A percentile compares a stretch with the other conserved stretches of the same genome.
phyloP scores from a whole-genome alignment of 2,888 invertebrate species.

The Mythimna pallens region DNA sequence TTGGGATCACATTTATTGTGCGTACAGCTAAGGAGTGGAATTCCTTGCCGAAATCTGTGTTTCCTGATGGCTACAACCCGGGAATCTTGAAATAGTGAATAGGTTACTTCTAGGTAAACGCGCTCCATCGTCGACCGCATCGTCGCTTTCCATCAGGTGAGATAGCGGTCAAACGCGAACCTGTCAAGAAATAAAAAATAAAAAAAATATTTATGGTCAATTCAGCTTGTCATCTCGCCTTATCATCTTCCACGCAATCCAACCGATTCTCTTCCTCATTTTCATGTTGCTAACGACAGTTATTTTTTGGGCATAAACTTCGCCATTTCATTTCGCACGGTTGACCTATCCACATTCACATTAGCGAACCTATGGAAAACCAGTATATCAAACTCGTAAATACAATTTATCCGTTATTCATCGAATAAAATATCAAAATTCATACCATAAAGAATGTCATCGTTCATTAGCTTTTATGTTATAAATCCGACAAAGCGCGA shows the following conservation, averaged over 20 bases:
- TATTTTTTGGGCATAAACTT: background rate
- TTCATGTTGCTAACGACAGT: background rate
- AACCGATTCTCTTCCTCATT: background rate
- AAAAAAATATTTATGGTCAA: background rate
- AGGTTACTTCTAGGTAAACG: too few species aligned
- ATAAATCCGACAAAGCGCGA: slow-evolving; percentile 29
- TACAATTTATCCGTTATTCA: background rate
- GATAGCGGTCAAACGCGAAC: too few species aligned
- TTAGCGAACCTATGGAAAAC: background rate
- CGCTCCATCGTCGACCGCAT: too few species aligned
- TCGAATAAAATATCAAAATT: slow-evolving; percentile 5
- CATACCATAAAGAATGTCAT: slow-evolving; percentile 6
- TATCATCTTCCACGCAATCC: background rate
- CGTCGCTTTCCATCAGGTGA: too few species aligned
- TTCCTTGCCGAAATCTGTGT: too few species aligned
- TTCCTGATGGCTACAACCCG: too few species aligned
- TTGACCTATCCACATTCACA: background rate
- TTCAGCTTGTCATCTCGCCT: background rate
- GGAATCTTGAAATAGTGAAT: too few species aligned
- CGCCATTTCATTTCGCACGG: background rate
- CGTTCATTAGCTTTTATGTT: slow-evolving; percentile 45
- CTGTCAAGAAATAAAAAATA: too few species aligned
- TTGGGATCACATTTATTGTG: too few species aligned
- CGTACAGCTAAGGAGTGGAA: too few species aligned
- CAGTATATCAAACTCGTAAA: background rate